A percentile compares a stretch with the other conserved stretches of the same genome.
phyloP scores from a whole-genome alignment of 2,888 invertebrate species.

The Mythimna albipuncta region DNA sequence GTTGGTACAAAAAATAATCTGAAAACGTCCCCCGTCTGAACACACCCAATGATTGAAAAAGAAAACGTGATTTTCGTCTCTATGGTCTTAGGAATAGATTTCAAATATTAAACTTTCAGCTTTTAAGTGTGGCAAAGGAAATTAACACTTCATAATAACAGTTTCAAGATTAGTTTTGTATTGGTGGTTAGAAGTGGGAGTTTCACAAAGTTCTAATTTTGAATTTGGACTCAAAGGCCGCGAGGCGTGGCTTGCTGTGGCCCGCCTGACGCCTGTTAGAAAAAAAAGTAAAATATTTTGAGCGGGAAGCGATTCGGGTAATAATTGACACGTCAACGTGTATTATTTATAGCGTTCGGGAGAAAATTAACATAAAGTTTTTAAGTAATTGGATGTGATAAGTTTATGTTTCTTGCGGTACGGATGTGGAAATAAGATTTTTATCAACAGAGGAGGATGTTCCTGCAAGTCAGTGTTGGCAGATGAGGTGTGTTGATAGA shows the following conservation, averaged over 20 bases:
- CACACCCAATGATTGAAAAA: slow-evolving; percentile 74
- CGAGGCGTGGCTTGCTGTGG: slow-evolving; percentile 79
- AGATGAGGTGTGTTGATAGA: neutral
- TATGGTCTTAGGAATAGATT: slow-evolving; percentile 69
- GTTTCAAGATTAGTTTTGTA: slow-evolving; percentile 68
- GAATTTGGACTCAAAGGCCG: slow-evolving; percentile 66
- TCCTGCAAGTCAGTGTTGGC: neutral
- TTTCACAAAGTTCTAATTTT: slow-evolving; percentile 72
- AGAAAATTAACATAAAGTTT: slow-evolving; percentile 85
- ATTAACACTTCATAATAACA: slow-evolving; percentile 65
- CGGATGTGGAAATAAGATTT: slow-evolving; percentile 78
- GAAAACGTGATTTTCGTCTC: slow-evolving; percentile 64
- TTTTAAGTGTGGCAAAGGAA: slow-evolving; percentile 52
- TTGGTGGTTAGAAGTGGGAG: slow-evolving; percentile 70
- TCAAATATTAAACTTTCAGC: slow-evolving; percentile 51
- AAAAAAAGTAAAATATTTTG: slow-evolving; percentile 71
- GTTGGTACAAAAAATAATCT: slow-evolving; percentile 77
- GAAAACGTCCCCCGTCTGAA: slow-evolving; percentile 70
- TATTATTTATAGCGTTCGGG: slow-evolving; percentile 85
- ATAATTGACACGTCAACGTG: slow-evolving; percentile 88
- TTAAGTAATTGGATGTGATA: slow-evolving; percentile 87
- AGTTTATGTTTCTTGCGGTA: slow-evolving; percentile 79
- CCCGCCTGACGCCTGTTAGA: slow-evolving; percentile 71
- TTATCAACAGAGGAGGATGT: slow-evolving; percentile 67
- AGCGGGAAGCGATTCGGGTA: slow-evolving; percentile 82